Evolutionary conservation across 2,797 vertebrate genomes (phyloP).

Genomic region (Rhinoraja longicauda): DNA sequence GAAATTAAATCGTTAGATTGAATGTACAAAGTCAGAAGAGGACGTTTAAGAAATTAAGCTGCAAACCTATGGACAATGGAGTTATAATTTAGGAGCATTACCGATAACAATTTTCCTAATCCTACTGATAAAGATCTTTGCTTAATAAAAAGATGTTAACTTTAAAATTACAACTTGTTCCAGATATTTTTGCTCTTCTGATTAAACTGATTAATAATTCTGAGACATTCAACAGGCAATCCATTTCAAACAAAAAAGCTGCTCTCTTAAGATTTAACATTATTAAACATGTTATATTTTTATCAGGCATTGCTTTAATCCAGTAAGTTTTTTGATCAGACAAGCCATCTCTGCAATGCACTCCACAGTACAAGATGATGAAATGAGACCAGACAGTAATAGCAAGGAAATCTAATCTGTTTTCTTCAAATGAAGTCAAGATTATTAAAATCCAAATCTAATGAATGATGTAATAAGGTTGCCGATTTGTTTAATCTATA

Average conservation of each 20-base stretch:
- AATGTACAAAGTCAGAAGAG: not conserved
- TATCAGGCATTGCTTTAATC: constrained; percentile 70
- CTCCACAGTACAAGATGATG: constrained; percentile 44
- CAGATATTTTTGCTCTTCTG: constrained; percentile 54
- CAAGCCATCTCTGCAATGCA: not conserved
- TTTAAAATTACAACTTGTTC: constrained; percentile 55
- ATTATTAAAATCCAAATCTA: constrained; percentile 63
- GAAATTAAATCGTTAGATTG: constrained; percentile 28
- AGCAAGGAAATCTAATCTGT: constrained; percentile 78
- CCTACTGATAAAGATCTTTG: constrained; percentile 48
- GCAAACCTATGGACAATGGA: constrained; percentile 34
- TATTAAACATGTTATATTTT: constrained; percentile 54
- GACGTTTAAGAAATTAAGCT: constrained; percentile 38
- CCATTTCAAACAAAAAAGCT: constrained; percentile 48
- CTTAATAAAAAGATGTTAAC: constrained; percentile 51
- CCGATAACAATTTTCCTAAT: constrained; percentile 41
- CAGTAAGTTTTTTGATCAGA: constrained; percentile 48
- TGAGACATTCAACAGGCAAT: constrained; percentile 61
- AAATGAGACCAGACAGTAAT: constrained; percentile 50
- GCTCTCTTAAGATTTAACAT: constrained; percentile 40
- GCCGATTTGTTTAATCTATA: constrained; percentile 72
- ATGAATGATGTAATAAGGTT: constrained; percentile 67
- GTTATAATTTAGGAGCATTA: constrained; percentile 31
- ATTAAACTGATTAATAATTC: constrained; percentile 65
- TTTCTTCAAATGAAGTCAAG: constrained; percentile 55